phyloP scores from a whole-genome alignment of 2,888 invertebrate genomes.

The Agonum fuliginosum region DNA sequence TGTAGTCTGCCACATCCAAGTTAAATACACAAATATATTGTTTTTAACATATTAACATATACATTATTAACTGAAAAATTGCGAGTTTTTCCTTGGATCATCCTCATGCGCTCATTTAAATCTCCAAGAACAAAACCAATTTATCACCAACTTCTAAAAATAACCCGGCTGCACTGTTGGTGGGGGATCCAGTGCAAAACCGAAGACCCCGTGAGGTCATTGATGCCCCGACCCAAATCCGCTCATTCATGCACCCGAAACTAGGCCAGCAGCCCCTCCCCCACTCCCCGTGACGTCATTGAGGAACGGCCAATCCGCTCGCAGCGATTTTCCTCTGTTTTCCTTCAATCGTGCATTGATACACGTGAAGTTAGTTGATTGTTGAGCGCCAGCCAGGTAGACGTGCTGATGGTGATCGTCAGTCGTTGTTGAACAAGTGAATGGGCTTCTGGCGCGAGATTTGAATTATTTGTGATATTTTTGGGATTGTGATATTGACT shows the following conservation, averaged over 20 bases:
- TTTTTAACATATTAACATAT: too few species aligned
- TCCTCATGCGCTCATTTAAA: not conserved
- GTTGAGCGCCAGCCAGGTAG: not conserved
- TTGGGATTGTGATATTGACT: not conserved
- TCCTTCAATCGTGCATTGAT: constrained; percentile 44
- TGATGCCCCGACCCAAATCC: constrained; percentile 53
- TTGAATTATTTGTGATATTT: constrained; percentile 27
- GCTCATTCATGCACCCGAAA: constrained; percentile 56
- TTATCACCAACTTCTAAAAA: constrained; percentile 18
- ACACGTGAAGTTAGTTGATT: constrained; percentile 31
- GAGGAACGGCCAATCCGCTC: constrained; percentile 5
- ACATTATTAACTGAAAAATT: too few species aligned
- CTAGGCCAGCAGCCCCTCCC: constrained; percentile 45
- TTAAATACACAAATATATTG: too few species aligned
- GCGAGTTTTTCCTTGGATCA: too few species aligned
- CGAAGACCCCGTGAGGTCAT: constrained; percentile 37
- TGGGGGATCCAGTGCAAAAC: constrained; percentile 21
- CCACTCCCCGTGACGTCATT: constrained; percentile 39
- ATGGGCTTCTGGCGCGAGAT: not conserved
- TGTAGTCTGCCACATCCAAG: too few species aligned
- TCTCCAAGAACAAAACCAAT: not conserved
- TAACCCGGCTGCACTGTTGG: constrained; percentile 7
- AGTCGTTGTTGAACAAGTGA: not conserved
- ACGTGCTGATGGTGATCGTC: not conserved
- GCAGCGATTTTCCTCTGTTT: constrained; percentile 21